Evolutionary conservation across 2,888 invertebrate species (phyloP).

Genomic region (Chrysolina haemoptera): DNA sequence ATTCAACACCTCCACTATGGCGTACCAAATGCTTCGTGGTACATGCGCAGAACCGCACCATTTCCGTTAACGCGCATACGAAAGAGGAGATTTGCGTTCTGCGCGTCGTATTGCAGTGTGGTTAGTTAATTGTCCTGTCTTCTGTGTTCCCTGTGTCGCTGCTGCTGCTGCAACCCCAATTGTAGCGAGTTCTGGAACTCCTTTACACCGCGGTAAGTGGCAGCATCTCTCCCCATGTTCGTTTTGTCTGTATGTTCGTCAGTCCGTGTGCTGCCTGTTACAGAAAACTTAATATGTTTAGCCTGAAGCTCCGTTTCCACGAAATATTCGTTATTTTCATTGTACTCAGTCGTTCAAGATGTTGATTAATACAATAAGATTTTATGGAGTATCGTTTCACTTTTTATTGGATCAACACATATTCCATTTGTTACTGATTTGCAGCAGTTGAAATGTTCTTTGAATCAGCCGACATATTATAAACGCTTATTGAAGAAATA

Average conservation of each 20-base stretch:
- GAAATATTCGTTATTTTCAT: conserved; percentile 22
- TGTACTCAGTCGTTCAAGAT: conserved; percentile 27
- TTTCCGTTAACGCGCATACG: background rate
- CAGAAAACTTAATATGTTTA: conserved; percentile 32
- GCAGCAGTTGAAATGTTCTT: too few species aligned
- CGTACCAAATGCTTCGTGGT: conserved; percentile 63
- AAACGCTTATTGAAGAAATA: too few species aligned
- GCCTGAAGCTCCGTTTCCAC: conserved; percentile 39
- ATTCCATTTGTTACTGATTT: too few species aligned
- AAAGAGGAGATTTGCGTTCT: background rate
- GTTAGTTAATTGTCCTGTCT: conserved; percentile 72
- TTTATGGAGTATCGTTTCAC: too few species aligned
- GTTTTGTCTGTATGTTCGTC: conserved; percentile 66
- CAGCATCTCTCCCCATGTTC: conserved; percentile 71
- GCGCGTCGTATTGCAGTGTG: conserved; percentile 65
- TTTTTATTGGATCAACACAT: too few species aligned
- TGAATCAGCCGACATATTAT: too few species aligned
- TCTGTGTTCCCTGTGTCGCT: conserved; percentile 83
- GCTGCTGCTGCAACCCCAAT: conserved; percentile 70
- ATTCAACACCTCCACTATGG: conserved; percentile 42
- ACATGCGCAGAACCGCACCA: conserved; percentile 55
- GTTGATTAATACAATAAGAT: background rate
- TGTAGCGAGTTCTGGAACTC: conserved; percentile 98
- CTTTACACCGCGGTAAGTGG: conserved; percentile 98
- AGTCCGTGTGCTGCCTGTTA: conserved; percentile 69